phyloP scores from a whole-genome alignment of 2,888 invertebrate genomes.

The Parascotia fuliginaria region DNA sequence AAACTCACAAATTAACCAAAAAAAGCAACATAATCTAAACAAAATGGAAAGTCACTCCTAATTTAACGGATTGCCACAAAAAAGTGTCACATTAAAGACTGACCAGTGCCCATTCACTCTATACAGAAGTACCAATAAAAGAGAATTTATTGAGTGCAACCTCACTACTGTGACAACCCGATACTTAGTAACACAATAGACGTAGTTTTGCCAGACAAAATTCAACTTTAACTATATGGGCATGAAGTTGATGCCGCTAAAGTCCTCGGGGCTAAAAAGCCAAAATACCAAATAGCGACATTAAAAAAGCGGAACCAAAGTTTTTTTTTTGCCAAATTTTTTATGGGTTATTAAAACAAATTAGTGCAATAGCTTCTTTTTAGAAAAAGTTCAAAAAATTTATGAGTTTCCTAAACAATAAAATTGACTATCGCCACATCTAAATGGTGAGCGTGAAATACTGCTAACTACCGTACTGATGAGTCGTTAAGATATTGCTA shows the following conservation, averaged over 20 bases:
- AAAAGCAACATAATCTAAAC: not conserved
- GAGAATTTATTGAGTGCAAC: constrained; percentile 76
- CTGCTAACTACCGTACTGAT: constrained; percentile 55
- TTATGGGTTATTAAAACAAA: constrained; percentile 82
- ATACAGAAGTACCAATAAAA: constrained; percentile 71
- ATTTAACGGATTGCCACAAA: constrained; percentile 37
- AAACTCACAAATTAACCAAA: constrained; percentile 5
- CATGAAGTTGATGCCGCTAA: constrained; percentile 3
- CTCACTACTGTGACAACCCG: constrained; percentile 58
- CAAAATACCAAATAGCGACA: constrained; percentile 66
- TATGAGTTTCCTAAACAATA: constrained; percentile 80
- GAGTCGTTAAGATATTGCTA: constrained; percentile 59
- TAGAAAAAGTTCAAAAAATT: constrained; percentile 65
- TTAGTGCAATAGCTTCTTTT: constrained; percentile 54
- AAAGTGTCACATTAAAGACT: constrained; percentile 51
- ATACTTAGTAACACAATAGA: constrained; percentile 44
- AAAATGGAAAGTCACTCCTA: constrained; percentile 24
- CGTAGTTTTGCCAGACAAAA: not conserved
- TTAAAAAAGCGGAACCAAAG: constrained; percentile 66
- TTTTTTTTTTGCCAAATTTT: constrained; percentile 68
- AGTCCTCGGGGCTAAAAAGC: constrained; percentile 42
- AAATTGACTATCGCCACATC: constrained; percentile 75
- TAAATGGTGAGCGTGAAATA: constrained; percentile 67
- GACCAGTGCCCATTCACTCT: constrained; percentile 63
- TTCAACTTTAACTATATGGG: not conserved